phyloP scores from a whole-genome alignment of 2,888 invertebrate species.

The Torymus aiolomorphi region DNA sequence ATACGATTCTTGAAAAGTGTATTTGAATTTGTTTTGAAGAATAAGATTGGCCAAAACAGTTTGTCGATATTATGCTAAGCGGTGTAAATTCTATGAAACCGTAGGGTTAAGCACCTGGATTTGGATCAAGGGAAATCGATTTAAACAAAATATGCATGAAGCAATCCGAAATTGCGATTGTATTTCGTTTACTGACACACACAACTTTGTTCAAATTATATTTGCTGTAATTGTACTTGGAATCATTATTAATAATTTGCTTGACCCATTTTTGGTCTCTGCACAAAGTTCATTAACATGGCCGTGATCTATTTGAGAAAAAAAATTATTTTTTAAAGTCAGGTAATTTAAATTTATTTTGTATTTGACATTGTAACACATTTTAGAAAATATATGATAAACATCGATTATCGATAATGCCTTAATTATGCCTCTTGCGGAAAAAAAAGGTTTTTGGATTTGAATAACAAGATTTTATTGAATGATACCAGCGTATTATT shows the following conservation, averaged over 20 bases:
- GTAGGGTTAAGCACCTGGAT: conserved; percentile 56
- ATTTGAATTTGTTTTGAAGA: not conserved
- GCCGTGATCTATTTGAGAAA: no score
- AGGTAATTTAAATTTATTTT: no score
- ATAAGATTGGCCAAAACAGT: conserved; percentile 6
- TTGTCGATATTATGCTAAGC: conserved; percentile 7
- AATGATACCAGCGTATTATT: no score
- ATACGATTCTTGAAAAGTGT: not conserved
- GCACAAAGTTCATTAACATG: no score
- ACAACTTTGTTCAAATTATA: conserved; percentile 54
- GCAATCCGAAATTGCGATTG: conserved; percentile 58
- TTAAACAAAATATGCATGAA: conserved; percentile 57
- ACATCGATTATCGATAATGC: no score
- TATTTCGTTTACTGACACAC: conserved; percentile 48
- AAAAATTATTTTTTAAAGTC: no score
- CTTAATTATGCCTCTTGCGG: no score
- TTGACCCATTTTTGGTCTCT: conserved; percentile 39
- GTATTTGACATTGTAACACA: no score
- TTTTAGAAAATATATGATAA: no score
- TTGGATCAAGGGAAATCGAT: conserved; percentile 59
- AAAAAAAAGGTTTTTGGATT: no score
- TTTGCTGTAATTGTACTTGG: conserved; percentile 47
- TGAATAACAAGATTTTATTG: no score
- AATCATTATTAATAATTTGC: conserved; percentile 45
- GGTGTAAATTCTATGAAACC: conserved; percentile 35